A percentile compares a stretch with the other conserved stretches of the same genome.
Evolutionary conservation across 2,888 invertebrate species (phyloP).

Genomic region (Ennomos erosarius): DNA sequence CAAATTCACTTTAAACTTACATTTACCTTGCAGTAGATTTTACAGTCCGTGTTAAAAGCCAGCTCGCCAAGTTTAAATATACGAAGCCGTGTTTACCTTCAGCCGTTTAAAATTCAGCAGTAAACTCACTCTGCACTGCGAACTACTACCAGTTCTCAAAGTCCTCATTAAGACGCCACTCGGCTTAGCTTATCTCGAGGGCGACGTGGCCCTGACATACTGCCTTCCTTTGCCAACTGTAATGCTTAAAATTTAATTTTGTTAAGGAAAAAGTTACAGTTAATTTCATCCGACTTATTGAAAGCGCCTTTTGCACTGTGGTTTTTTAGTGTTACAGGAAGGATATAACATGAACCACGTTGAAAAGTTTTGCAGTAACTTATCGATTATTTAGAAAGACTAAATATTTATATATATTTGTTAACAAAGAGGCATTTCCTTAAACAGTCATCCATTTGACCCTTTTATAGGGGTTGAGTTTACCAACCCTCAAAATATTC

Average conservation of each 20-base stretch:
- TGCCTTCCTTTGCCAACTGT: slow-evolving; percentile 51
- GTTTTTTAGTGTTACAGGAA: too few species aligned
- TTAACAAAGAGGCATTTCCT: too few species aligned
- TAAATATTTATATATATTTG: too few species aligned
- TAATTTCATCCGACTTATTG: not conserved
- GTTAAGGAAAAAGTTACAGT: not conserved
- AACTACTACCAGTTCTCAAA: slow-evolving; percentile 42
- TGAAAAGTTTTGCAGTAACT: too few species aligned
- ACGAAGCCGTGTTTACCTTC: slow-evolving; percentile 26
- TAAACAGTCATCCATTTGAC: too few species aligned
- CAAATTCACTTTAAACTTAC: slow-evolving; percentile 8
- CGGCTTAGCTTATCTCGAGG: slow-evolving; percentile 56
- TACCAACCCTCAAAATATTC: too few species aligned
- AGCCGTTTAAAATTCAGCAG: slow-evolving; percentile 35
- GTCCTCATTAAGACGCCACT: slow-evolving; percentile 61
- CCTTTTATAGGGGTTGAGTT: too few species aligned
- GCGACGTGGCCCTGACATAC: slow-evolving; percentile 67
- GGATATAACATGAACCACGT: too few species aligned
- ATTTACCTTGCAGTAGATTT: not conserved
- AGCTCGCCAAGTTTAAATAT: slow-evolving; percentile 20
- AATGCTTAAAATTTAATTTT: slow-evolving; percentile 18
- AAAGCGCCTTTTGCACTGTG: too few species aligned
- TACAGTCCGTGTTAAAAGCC: slow-evolving; percentile 3
- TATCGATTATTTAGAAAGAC: too few species aligned
- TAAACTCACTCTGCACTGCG: slow-evolving; percentile 30